Evolutionary conservation across 2,888 invertebrate genomes (phyloP).

Genomic region (Nemoura dubitans): DNA sequence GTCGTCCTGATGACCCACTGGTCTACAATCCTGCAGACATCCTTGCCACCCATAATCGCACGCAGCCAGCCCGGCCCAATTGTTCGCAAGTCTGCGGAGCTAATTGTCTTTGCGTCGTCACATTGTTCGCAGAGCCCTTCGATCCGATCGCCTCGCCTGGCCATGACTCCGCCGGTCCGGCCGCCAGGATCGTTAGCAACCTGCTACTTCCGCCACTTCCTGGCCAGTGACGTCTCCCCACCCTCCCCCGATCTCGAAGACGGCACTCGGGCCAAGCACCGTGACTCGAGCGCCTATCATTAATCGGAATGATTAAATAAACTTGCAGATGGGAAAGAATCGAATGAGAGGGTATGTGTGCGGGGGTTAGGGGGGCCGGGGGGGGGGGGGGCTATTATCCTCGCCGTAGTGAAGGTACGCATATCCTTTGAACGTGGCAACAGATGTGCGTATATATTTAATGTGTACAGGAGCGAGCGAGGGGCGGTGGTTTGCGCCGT

Average conservation of each 20-base stretch:
- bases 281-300: slow-evolving; percentile 24
- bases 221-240: background rate
- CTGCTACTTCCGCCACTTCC: slow-evolving; percentile 15
- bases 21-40: background rate
- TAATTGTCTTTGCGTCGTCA: background rate
- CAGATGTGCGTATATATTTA: background rate
- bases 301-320: slow-evolving; percentile 42
- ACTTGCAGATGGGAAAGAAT: slow-evolving; percentile 40
- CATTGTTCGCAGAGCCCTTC: background rate
- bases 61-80: background rate
- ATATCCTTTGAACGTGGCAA: background rate
- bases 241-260: slow-evolving; percentile 1
- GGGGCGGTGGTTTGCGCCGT: background rate
- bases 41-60: background rate
- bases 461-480: background rate
- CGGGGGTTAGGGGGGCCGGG: background rate
- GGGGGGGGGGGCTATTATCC: background rate
- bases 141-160: background rate
- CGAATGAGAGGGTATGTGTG: background rate
- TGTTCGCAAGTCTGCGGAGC: background rate
- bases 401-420: background rate
- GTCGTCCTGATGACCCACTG: slow-evolving; percentile 1
- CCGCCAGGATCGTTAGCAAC: slow-evolving; percentile 30
- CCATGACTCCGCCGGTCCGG: background rate
- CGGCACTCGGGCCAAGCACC: background rate